Conservation (phyloP, 2,113 vertebrate species). For the Nycticorax nycticorax region DNA sequence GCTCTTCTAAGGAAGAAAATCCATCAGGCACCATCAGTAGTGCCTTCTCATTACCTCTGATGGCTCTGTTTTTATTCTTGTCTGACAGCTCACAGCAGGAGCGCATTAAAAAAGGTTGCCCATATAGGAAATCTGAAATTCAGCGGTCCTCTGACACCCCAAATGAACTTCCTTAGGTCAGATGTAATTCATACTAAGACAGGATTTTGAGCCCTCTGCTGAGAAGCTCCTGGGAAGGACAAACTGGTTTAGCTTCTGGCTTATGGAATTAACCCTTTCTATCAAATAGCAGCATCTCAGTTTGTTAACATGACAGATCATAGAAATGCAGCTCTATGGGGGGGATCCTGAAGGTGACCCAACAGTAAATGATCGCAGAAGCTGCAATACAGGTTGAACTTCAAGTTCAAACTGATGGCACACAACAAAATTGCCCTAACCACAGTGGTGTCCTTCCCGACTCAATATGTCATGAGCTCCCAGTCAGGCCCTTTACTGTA, state of each 20-base stretch:
- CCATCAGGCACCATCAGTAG: background rate
- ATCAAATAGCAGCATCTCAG: background rate
- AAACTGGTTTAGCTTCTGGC: background rate
- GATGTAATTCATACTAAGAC: background rate
- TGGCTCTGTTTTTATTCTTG: background rate
- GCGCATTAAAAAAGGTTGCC: background rate
- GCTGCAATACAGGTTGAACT: background rate
- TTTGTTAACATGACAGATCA: background rate
- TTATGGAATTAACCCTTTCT: background rate
- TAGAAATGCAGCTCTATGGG: background rate
- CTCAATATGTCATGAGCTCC: background rate
- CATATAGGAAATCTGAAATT: background rate
- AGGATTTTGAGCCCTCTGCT: background rate
- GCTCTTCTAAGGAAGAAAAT: background rate
- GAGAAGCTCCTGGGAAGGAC: background rate
- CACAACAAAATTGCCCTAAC: background rate
- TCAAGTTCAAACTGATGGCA: background rate
- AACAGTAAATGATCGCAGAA: background rate
- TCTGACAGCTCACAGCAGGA: background rate
- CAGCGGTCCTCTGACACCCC: background rate
- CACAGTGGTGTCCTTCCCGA: background rate
- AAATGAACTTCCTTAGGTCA: background rate
- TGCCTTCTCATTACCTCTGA: background rate
- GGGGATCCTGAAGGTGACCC: background rate
- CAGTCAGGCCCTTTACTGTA: rapidly evolving